Evolutionary conservation across 2,113 vertebrate species (phyloP).

Genomic region (Rhadina sibilatrix): DNA sequence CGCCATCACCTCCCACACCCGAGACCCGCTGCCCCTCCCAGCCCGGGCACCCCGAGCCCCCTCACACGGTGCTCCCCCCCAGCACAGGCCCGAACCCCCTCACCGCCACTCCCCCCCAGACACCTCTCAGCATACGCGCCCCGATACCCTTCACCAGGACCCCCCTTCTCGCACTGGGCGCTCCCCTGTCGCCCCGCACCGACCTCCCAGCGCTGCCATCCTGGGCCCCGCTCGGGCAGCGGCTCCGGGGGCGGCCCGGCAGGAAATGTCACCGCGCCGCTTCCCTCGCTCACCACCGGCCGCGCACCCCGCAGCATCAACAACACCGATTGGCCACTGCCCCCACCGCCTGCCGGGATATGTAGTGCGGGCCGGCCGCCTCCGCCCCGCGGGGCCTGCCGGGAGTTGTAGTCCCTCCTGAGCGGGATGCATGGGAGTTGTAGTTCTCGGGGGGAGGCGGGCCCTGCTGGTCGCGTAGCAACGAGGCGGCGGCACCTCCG

Average conservation of each 20-base stretch:
- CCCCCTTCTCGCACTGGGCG: neutral
- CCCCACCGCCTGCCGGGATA: neutral
- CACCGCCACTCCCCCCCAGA: rapidly evolving
- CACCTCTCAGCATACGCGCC: neutral
- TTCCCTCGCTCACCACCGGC: neutral
- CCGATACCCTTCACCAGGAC: neutral
- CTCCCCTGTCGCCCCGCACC: conserved; percentile 46
- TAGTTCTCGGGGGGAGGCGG: neutral
- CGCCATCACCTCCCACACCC: neutral
- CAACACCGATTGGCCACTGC: rapidly evolving
- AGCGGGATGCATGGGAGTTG: neutral
- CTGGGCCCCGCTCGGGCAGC: conserved; percentile 74
- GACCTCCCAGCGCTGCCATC: conserved; percentile 98
- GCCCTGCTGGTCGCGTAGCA: neutral
- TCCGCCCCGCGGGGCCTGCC: rapidly evolving
- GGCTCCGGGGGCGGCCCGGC: conserved; percentile 57
- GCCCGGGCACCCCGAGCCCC: neutral
- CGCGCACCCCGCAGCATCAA: neutral
- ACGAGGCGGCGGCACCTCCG: neutral
- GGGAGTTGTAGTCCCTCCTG: neutral
- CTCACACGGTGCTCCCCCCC: neutral
- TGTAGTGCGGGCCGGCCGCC: neutral
- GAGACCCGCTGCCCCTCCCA: neutral
- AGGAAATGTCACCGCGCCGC: conserved; percentile 74
- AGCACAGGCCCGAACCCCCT: neutral